Base-by-base conservation (phyloP, 2,888 invertebrate genomes). In the Caenorhabditis sp. region DNA sequence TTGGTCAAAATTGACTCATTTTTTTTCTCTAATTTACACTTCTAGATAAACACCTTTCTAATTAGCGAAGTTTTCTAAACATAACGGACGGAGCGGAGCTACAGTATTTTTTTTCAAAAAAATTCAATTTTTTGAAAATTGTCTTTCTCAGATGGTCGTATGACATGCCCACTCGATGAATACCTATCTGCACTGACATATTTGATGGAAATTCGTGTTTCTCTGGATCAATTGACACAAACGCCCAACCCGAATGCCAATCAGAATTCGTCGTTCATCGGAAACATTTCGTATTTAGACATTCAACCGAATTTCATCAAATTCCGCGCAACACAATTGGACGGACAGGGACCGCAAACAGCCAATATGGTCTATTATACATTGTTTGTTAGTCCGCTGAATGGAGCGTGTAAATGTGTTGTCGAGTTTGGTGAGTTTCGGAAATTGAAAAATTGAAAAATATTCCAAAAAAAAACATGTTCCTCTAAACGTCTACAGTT, bases 111-210 rank as follows among this genome's bases (percentile, higher is more conserved):
- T n/a, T n/a, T n/a, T n/a, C n/a, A n/a, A n/a, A n/a, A n/a, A n/a
- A n/a, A n/a, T n/a, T n/a, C n/a, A n/a, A n/a, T n/a, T n/a, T n/a
- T n/a, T n/a, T n/a, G n/a, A n/a, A n/a, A n/a, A n/a, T n/a, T n/a
- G n/a, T n/a, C n/a, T n/a, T n/a, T 69, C 60, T n/a, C 57, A 66
- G 71, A 68, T 51, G 68, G 64, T 19, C 54, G 65, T n/a, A 23
- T 73, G n/a, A 68, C 72, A 24, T 73, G 73, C n/a, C 81, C 74
- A 21, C 66, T 81, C 17, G 81, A 81, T 24, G 78, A 76, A 17
- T 79, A 77, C 51, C 77, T 81, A 43, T 57, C 51, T 37, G 59
- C 69, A n/a, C 60, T 81, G 4, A 37, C 37, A 23, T 79, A 69
- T 50, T 58, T 81, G 12, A 63, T 65, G 14, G 49, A 62, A 58